Base-by-base conservation (phyloP, 2,797 vertebrate genomes). In the Sylvia borin region DNA sequence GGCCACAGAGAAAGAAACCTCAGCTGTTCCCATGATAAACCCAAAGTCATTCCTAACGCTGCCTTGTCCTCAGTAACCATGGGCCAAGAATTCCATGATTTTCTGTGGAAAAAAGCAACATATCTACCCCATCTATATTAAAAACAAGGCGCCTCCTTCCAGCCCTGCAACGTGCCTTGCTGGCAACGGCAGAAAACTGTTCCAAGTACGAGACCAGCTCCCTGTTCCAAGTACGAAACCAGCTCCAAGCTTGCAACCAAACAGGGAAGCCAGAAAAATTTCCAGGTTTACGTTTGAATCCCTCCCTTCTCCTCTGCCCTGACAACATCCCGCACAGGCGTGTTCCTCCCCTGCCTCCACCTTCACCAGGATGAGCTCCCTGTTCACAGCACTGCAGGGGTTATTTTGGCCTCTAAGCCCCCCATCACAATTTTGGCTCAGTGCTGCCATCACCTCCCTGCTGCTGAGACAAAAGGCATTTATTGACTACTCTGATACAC, bases 401-500 rank as follows among this genome's bases (percentile, higher is more conserved):
- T 96, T 96, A 90, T 94, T 97, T 91, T 83, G 94, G 73, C 85
- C 85, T 64, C 78, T 84, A 85, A 91, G 82, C 66, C 87, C 94
- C 84, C 14, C 88, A 97, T 95, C 95, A 97, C 92, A 71, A 73
- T 97, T 97, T 96, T 86, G 70, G 79, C 57, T 79, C 40, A 19
- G 83, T 25, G 79, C 85, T 90, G 97, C 54, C 27, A 90, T 95
- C 92, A 88, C 94, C 91, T 95, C 89, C 83, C 32, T 4, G 60
- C 55, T 20, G 45, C 74, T 78, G 85, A 95, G 95, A 98, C 97
- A 98, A 98, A 98, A 97, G 96, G 89, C 79, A 95, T 97, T 97
- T 97, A 98, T 98, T 98, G 97, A 92, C 91, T 72, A 57, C 95
- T 95, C 97, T 91, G 73, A 98, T 97, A 97, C 96, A 97, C 78